Conservation (phyloP, 2,797 vertebrate species). For the Philypnodon macrostomus region DNA sequence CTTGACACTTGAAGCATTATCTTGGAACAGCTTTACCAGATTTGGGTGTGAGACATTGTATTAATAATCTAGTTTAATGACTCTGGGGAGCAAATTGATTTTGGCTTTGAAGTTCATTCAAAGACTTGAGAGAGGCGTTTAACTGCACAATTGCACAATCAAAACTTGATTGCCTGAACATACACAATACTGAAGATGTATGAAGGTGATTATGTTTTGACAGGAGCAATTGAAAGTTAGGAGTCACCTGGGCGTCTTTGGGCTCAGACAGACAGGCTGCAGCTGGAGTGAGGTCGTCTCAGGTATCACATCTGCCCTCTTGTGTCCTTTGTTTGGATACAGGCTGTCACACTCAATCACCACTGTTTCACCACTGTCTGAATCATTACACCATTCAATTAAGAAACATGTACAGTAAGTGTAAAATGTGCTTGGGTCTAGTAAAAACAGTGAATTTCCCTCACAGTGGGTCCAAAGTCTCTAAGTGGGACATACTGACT, state of each 20-base stretch:
- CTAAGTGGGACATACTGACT: too few relatives aligned
- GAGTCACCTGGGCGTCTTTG: slow-evolving; percentile 26
- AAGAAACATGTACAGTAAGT: slow-evolving; percentile 2
- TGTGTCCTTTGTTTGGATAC: slow-evolving; percentile 61
- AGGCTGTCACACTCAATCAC: slow-evolving; percentile 58
- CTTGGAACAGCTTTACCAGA: not conserved
- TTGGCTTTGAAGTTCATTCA: slow-evolving; percentile 23
- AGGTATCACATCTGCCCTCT: slow-evolving; percentile 59
- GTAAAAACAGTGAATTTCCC: too few relatives aligned
- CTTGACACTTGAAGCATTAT: not conserved
- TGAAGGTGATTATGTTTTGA: slow-evolving; percentile 44
- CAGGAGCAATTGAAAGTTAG: slow-evolving; percentile 39
- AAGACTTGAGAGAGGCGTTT: slow-evolving; percentile 28
- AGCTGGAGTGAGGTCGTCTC: slow-evolving; percentile 38
- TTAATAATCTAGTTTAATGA: slow-evolving; percentile 8
- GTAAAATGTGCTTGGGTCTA: not conserved
- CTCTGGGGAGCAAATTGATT: slow-evolving; percentile 25
- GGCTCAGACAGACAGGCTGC: slow-evolving; percentile 8
- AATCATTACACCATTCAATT: slow-evolving; percentile 69
- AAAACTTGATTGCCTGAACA: slow-evolving; percentile 30
- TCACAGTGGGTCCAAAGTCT: too few relatives aligned
- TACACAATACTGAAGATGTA: slow-evolving; percentile 38
- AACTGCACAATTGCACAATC: slow-evolving; percentile 13
- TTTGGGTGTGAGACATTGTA: slow-evolving; percentile 2
- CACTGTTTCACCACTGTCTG: slow-evolving; percentile 56